phyloP scores from a whole-genome alignment of 1,140 invertebrate species.

The Zaprionus camerounensis region DNA sequence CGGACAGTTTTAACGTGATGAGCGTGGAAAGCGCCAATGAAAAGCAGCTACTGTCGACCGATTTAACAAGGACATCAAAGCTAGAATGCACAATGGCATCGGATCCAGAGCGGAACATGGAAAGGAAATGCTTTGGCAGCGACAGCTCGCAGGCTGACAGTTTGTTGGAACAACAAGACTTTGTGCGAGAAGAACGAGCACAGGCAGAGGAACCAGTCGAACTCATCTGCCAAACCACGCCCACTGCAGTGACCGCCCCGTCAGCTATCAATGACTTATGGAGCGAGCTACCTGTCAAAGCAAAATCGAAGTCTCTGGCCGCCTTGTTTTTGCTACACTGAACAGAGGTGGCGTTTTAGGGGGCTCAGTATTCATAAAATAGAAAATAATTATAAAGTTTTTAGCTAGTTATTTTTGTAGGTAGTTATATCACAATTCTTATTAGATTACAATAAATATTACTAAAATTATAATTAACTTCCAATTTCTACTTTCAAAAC shows the following conservation, averaged over 20 bases:
- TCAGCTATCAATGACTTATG: constrained; percentile 29
- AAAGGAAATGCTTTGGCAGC: constrained; percentile 5
- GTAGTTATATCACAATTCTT: background rate
- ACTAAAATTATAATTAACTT: background rate
- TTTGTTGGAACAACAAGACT: constrained; percentile 26
- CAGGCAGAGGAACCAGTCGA: background rate
- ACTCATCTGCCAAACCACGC: constrained; percentile 12
- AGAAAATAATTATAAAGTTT: background rate
- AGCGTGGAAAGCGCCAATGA: constrained; percentile 15
- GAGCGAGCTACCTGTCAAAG: constrained; percentile 26
- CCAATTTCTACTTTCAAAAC: background rate
- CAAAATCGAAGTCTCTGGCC: constrained; percentile 10
- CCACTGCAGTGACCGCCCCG: constrained; percentile 13
- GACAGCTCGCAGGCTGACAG: constrained; percentile 23
- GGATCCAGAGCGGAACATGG: background rate
- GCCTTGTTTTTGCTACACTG: background rate
- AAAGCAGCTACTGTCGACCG: constrained; percentile 18
- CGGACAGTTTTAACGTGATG: constrained; percentile 38
- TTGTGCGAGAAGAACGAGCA: background rate
- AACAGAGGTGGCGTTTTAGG: background rate
- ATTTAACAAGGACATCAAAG: constrained; percentile 18
- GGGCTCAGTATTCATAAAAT: background rate
- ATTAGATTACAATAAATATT: background rate
- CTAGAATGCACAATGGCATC: constrained; percentile 16
- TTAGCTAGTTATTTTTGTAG: background rate